Conservation (phyloP, 2,888 invertebrate genomes). For the Leptinotarsa tumamoca region DNA sequence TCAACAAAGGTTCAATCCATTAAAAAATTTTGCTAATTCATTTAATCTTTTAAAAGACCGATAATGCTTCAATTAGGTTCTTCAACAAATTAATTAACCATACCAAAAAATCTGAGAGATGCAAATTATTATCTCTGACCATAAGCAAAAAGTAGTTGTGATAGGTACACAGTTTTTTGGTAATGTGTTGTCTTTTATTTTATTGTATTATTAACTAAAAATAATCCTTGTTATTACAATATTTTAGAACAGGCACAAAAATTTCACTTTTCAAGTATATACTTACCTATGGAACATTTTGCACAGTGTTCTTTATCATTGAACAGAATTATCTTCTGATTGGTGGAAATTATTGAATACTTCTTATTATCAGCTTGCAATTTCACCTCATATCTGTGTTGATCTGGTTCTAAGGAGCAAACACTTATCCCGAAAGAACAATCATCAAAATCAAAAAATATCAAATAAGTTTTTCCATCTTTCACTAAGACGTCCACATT, state of each 20-base stretch:
- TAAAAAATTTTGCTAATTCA: no score
- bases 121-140: no score
- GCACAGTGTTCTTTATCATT: conserved; percentile 39
- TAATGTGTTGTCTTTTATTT: no score
- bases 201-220: no score
- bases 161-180: no score
- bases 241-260: neutral
- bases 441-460: conserved; percentile 41
- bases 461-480: conserved; percentile 37
- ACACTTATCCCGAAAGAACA: conserved; percentile 37
- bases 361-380: conserved; percentile 36
- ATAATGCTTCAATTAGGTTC: no score
- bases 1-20: no score
- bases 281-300: conserved; percentile 39
- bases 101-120: no score
- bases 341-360: conserved; percentile 27
- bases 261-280: neutral
- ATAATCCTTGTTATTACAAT: no score
- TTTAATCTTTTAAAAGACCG: no score
- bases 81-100: no score
- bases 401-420: conserved; percentile 30
- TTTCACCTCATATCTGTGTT: conserved; percentile 31
- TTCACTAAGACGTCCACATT: conserved; percentile 39
- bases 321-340: conserved; percentile 37
- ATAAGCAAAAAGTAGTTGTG: no score